phyloP scores from a whole-genome alignment of 2,888 invertebrate species.

The Ephialtes manifestator region DNA sequence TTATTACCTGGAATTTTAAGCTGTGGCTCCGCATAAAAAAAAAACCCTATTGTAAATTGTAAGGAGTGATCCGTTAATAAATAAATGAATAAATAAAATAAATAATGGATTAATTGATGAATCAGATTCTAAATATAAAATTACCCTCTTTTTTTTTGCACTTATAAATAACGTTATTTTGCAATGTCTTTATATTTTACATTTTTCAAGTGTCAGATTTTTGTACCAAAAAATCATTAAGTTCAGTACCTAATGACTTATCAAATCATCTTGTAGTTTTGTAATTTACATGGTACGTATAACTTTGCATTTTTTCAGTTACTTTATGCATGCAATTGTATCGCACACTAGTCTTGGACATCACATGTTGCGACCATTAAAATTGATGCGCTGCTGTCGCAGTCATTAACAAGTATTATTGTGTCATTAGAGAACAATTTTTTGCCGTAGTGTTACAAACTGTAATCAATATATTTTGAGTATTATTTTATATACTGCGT shows the following conservation, averaged over 20 bases:
- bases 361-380: slow-evolving; percentile 11
- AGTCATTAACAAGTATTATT: background rate
- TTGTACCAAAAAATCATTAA: slow-evolving; percentile 14
- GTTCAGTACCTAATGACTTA: slow-evolving; percentile 28
- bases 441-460: background rate
- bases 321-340: background rate
- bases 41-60: no score
- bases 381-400: slow-evolving; percentile 2
- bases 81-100: no score
- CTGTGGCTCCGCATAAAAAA: no score
- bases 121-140: slow-evolving; percentile 68
- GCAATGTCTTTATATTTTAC: slow-evolving; percentile 59
- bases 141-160: slow-evolving; percentile 52
- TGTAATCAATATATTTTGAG: no score
- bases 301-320: slow-evolving; percentile 11
- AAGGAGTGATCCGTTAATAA: no score
- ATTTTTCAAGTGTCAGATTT: slow-evolving; percentile 15
- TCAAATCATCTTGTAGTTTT: slow-evolving; percentile 37
- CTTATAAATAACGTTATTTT: slow-evolving; percentile 69
- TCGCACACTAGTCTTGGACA: background rate
- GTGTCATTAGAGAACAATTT: background rate
- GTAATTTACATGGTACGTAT: slow-evolving; percentile 55
- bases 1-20: no score
- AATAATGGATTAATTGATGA: no score
- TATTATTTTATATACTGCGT: no score